Percentiles rank a stretch among this genome's conserved stretches.
Conservation (phyloP, 2,888 invertebrate genomes). For the Didymodactylos carnosus region DNA sequence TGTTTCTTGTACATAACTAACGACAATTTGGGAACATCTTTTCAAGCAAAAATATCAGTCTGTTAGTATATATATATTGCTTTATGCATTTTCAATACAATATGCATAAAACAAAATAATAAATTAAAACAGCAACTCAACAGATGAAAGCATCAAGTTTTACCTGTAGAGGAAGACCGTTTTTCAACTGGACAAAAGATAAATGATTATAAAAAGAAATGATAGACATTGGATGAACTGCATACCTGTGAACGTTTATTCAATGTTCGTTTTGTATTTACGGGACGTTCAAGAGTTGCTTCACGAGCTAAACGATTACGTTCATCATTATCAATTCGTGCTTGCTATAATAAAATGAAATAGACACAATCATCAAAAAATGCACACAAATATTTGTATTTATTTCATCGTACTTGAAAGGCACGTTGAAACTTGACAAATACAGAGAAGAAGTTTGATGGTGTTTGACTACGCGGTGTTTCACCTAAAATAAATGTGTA, state of each 20-base stretch:
- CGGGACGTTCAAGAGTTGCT: neutral
- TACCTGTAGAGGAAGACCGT: neutral
- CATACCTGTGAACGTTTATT: neutral
- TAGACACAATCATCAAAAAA: neutral
- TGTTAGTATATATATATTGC: too few relatives aligned
- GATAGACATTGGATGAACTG: neutral
- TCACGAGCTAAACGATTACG: neutral
- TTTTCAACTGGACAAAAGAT: too few relatives aligned
- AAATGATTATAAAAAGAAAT: too few relatives aligned
- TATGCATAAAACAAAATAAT: neutral
- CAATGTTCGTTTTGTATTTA: neutral
- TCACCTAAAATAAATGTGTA: constrained; percentile 44
- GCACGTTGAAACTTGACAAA: constrained; percentile 80
- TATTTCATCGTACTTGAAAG: constrained; percentile 32
- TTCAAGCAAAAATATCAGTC: too few relatives aligned
- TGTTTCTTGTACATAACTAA: too few relatives aligned
- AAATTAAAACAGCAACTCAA: neutral
- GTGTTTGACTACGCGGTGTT: constrained; percentile 70
- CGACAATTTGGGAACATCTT: too few relatives aligned
- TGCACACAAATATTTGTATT: too few relatives aligned
- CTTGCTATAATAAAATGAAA: neutral
- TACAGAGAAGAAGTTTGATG: constrained; percentile 83
- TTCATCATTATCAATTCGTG: neutral
- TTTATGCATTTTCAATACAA: too few relatives aligned
- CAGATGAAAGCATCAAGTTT: neutral